Conservation (phyloP, 2,797 vertebrate species). For the Picus viridis region DNA sequence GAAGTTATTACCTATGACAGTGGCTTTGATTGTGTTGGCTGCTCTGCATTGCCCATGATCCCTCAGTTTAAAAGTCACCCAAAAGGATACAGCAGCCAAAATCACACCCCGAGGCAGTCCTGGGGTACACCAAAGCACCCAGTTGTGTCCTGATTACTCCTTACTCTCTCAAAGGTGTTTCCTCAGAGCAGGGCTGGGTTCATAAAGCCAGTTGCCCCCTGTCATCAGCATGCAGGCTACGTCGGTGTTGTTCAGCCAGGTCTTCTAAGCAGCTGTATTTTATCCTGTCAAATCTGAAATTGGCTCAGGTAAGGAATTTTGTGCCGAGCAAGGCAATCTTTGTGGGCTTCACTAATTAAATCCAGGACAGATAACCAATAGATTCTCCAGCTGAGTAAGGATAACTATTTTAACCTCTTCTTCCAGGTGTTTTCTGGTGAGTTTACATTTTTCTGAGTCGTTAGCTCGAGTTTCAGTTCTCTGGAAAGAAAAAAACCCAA, state of each 20-base stretch:
- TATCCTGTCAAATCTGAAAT: slow-evolving; percentile 16
- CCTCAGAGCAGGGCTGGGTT: background rate
- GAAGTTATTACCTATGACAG: background rate
- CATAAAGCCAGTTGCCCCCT: background rate
- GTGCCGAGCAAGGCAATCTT: slow-evolving; percentile 12
- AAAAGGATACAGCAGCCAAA: background rate
- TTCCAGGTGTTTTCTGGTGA: background rate
- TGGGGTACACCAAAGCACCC: background rate
- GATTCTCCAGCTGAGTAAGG: background rate
- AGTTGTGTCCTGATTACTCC: background rate
- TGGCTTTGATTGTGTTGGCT: slow-evolving; percentile 13
- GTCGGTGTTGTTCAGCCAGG: background rate
- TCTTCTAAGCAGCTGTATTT: background rate
- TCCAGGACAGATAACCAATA: slow-evolving; percentile 7
- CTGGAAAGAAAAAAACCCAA: no score
- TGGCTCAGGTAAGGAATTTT: slow-evolving; percentile 14
- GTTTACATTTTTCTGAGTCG: background rate
- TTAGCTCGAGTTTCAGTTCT: background rate
- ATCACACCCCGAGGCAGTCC: background rate
- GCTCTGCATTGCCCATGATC: background rate
- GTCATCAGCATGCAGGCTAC: background rate
- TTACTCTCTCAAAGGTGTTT: background rate
- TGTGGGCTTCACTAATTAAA: slow-evolving; percentile 25
- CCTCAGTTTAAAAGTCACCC: background rate
- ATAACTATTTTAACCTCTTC: slow-evolving; percentile 3